Evolutionary conservation across 2,888 invertebrate species (phyloP).

Genomic region (Temnothorax rugatulus): DNA sequence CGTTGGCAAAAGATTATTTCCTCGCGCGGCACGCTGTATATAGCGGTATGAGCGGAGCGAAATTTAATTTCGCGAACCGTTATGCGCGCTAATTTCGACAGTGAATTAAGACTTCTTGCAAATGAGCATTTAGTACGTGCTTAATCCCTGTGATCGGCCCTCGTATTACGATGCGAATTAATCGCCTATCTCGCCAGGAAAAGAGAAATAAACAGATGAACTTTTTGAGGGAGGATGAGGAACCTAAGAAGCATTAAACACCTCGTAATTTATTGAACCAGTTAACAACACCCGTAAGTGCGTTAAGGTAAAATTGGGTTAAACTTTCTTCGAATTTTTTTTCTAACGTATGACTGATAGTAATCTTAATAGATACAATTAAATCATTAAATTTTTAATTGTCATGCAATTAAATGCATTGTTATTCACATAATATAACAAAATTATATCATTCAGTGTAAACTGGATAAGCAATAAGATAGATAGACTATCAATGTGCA

Average conservation of each 20-base stretch:
- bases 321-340: not conserved
- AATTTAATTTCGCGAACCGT: constrained; percentile 47
- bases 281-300: not conserved
- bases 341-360: not conserved
- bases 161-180: constrained; percentile 29
- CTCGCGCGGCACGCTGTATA: not conserved
- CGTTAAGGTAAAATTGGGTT: constrained; percentile 8
- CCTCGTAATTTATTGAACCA: constrained; percentile 28
- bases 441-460: constrained; percentile 10
- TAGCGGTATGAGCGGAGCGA: constrained; percentile 10
- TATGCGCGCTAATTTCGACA: constrained; percentile 48
- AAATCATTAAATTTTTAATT: constrained; percentile 9
- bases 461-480: not conserved
- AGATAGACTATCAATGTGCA: not conserved
- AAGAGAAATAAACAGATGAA: not conserved
- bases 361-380: not conserved
- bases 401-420: not conserved
- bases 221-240: not conserved
- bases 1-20: constrained; percentile 42
- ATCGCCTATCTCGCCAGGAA: constrained; percentile 14
- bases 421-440: not conserved
- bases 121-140: constrained; percentile 47
- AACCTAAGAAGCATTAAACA: constrained; percentile 2
- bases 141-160: constrained; percentile 25
- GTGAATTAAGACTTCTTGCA: constrained; percentile 54